Base-by-base conservation (phyloP, 1,140 invertebrate genomes). In the honey bee (Apis mellifera) region DNA sequence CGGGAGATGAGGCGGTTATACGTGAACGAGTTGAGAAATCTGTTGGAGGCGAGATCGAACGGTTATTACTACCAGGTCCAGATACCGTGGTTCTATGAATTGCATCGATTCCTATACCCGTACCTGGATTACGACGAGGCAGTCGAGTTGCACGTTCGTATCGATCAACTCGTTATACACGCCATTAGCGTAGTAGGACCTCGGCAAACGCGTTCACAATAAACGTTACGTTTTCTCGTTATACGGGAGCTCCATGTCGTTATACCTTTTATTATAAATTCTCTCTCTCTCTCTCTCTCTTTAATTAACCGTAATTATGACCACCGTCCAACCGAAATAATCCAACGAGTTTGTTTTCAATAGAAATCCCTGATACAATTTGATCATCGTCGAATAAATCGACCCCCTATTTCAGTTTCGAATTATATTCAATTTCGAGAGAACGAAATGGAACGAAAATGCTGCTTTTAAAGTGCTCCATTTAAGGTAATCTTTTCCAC, bases 51-150 rank as follows among this genome's bases (percentile, higher is more conserved):
- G 1, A 23, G 83, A 48, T 66, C 71, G 8, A 26, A 13, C 52
- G 77, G 84, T 9, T 60, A 13, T 1, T 17, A 55, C 9, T 85
- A 89, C 78, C 50, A 86, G 21, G 78, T 81, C 26, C 57, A 15
- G 19, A 42, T 77, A 7, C 59, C 64, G 8, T 90, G 88, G 83
- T 90, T 91, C 60, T 82, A 86, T 78, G 78, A 83, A 55, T 52
- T 90, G 7, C 84, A 89, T 71, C 75, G 85, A 32, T 91, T 90
- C 69, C 86, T 91, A 48, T 85, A 85, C 68, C 74, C 73, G 1
- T 79, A 90, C 62, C 79, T 91, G 69, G 73, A 90, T 71, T 73
- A 85, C 68, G 86, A 90, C 21, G 90, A 91, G 70, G 72, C 72
- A 26, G 52, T 71, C 12, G 78, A 83, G n/a, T 48, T 89, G 11